Evolutionary conservation across 1,140 invertebrate species (phyloP), one percentile per base, ranked within the genome.

Genomic region (Camponotus floridanus): DNA sequence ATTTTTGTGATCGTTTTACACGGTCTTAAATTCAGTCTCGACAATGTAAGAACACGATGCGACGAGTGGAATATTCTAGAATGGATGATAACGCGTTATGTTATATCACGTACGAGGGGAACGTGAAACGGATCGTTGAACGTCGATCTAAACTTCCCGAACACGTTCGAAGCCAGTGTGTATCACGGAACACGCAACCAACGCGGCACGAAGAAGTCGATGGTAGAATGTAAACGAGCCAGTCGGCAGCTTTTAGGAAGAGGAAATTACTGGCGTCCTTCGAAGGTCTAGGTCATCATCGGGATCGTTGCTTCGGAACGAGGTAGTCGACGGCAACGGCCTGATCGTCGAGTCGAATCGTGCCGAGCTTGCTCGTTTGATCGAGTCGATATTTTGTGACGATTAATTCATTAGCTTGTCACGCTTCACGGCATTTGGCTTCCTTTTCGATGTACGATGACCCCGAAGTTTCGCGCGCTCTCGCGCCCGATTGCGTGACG

Each of bases 341-440:
- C 11, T 67, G 39, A n/a, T 18, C 18, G 62, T 11, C n/a, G 76
- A 45, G 70, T 59, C 74, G 61, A 61, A 45, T 8, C 62, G 61
- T 48, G 67, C 31, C n/a, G 26, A 33, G 76, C 64, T 84, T 21
- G 65, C 36, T 7, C n/a, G 36, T 68, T 36, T 21, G 21, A n/a
- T 55, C 65, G 86, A 71, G 65, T 65, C 76, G 85, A 79, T 88
- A 87, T 61, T 89, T 78, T 86, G 36, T 73, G 59, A 85, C 88
- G 91, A 92, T 94, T 92, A 91, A 91, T 94, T 89, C 92, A 91
- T 92, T 86, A 85, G 91, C 87, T 92, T 85, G 87, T 93, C 90
- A 89, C 86, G 85, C 86, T 86, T 39, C 76, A 61, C 85, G 79
- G 88, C 79, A 59, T 90, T 91, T 88, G 79, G 85, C 78, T 88